Evolutionary conservation across 2,888 invertebrate genomes (phyloP).

Genomic region (Amblyjoppa proteus): DNA sequence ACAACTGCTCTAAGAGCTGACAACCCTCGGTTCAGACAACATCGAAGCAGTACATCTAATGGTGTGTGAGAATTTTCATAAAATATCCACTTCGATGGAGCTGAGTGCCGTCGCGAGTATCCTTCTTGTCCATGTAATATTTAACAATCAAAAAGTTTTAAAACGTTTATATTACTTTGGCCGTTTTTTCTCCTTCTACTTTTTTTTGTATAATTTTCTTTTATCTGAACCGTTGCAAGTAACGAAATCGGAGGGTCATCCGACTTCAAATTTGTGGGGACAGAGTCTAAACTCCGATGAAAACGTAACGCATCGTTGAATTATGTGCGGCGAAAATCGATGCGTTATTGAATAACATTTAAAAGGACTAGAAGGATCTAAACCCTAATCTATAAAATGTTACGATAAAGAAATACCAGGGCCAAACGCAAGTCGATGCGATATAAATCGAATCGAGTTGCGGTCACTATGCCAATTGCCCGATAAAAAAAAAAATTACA

Average conservation of each 20-base stretch:
- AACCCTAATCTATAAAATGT: neutral
- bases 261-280: neutral
- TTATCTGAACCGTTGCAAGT: neutral
- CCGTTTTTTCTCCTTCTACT: neutral
- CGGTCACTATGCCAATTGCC: constrained; percentile 27
- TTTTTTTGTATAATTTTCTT: neutral
- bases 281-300: neutral
- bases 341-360: neutral
- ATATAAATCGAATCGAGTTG: neutral
- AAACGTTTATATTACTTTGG: neutral
- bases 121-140: constrained; percentile 5
- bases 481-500: constrained; percentile 23
- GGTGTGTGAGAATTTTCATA: neutral
- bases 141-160: neutral
- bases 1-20: neutral
- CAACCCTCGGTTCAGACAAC: neutral
- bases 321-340: neutral
- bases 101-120: constrained; percentile 31
- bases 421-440: neutral
- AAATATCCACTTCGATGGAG: constrained; percentile 20
- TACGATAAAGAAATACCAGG: neutral
- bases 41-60: neutral
- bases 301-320: neutral
- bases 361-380: neutral
- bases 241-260: neutral